Conservation (phyloP, 2,113 vertebrate species). For the Colinus virginianus region DNA sequence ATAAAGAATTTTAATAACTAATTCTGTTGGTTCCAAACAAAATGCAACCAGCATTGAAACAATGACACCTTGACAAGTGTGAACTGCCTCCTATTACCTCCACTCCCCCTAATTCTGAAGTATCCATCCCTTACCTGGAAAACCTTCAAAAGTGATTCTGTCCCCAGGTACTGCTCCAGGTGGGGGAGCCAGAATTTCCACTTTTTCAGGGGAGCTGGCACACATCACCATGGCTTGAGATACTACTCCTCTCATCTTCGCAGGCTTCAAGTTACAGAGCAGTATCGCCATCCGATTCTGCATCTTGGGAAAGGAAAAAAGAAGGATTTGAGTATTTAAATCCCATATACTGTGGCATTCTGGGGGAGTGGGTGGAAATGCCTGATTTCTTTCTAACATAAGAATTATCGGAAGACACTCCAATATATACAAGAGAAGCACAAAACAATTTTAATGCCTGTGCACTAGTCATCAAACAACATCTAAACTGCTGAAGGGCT, state of each 20-base stretch:
- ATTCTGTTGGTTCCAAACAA: background rate
- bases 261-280: slow-evolving; percentile 93
- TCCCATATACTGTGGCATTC: background rate
- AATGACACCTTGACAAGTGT: background rate
- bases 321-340: background rate
- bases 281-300: slow-evolving; percentile 93
- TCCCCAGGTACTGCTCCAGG: slow-evolving; percentile 87
- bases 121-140: slow-evolving; percentile 82
- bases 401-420: background rate
- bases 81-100: background rate
- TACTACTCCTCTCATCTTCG: slow-evolving; percentile 90
- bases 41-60: background rate
- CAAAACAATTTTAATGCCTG: background rate
- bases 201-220: slow-evolving; percentile 90
- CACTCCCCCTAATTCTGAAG: background rate
- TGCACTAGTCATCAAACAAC: background rate
- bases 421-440: background rate
- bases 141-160: slow-evolving; percentile 87
- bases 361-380: too few relatives aligned
- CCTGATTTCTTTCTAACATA: background rate
- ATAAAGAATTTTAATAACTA: background rate
- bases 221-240: slow-evolving; percentile 97
- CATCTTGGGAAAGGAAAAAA: slow-evolving; percentile 81
- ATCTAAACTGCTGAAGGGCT: background rate
- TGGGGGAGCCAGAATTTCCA: slow-evolving; percentile 93